Evolutionary conservation across 2,888 invertebrate species (phyloP).

Genomic region (Phania funesta): DNA sequence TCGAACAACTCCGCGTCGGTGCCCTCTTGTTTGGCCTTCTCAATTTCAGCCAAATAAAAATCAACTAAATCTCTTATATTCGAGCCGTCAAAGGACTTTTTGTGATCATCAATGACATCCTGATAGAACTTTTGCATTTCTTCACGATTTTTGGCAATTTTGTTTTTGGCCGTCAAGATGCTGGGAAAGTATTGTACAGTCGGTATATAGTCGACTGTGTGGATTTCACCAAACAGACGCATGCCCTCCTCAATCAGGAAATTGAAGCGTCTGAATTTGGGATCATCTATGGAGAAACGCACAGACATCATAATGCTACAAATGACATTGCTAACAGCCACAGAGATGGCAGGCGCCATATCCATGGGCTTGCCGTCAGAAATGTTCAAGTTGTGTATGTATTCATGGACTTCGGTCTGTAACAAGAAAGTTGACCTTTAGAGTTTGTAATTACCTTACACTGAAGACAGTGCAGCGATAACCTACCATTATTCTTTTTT

Average conservation of each 20-base stretch:
- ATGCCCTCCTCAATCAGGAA: slow-evolving; percentile 95
- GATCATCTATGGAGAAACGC: slow-evolving; percentile 89
- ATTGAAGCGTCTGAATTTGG: slow-evolving; percentile 89
- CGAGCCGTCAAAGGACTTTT: slow-evolving; percentile 86
- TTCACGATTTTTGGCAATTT: slow-evolving; percentile 86
- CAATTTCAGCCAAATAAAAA: slow-evolving; percentile 91
- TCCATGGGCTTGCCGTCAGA: slow-evolving; percentile 86
- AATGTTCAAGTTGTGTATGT: slow-evolving; percentile 85
- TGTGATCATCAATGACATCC: slow-evolving; percentile 91
- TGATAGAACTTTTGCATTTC: slow-evolving; percentile 93
- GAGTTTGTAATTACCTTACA: not conserved
- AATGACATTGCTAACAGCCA: slow-evolving; percentile 94
- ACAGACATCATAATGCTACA: slow-evolving; percentile 95
- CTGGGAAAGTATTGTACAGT: slow-evolving; percentile 85
- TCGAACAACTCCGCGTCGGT: slow-evolving; percentile 88
- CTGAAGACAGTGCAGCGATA: not conserved
- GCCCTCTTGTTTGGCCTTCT: slow-evolving; percentile 89
- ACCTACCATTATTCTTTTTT: slow-evolving; percentile 90
- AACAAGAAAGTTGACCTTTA: not conserved
- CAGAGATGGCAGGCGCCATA: slow-evolving; percentile 87
- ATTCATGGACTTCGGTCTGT: slow-evolving; percentile 88
- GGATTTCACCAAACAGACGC: slow-evolving; percentile 90
- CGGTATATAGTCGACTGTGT: slow-evolving; percentile 91
- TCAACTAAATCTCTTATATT: slow-evolving; percentile 92
- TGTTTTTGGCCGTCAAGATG: slow-evolving; percentile 84